Conservation (phyloP, 2,888 invertebrate genomes). For the Dinocampus coccinellae region DNA sequence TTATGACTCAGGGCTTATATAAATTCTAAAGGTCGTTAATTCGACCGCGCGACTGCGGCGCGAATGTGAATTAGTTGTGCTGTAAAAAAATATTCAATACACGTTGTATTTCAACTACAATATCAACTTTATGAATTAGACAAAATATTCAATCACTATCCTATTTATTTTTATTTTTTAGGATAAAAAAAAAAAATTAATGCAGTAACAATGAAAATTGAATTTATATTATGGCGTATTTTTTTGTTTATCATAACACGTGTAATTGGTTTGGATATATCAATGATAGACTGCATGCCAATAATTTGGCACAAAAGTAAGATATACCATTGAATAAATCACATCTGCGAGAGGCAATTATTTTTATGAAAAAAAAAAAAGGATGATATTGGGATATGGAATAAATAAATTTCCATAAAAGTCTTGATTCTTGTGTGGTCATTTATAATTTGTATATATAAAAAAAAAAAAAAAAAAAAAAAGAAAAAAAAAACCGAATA, state of each 20-base stretch:
- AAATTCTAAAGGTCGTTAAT: constrained; percentile 11
- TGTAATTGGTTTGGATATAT: background rate
- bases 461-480: background rate
- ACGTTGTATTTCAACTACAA: background rate
- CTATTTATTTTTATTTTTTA: background rate
- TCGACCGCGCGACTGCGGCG: constrained; percentile 1
- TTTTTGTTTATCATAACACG: background rate
- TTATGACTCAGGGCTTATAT: constrained; percentile 1
- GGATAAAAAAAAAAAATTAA: too few relatives aligned
- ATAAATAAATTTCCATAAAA: background rate
- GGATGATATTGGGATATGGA: background rate
- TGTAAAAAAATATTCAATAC: background rate
- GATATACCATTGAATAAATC: background rate
- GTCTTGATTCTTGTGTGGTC: too few relatives aligned
- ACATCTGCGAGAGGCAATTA: background rate
- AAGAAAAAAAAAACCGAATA: background rate
- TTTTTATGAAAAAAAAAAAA: background rate
- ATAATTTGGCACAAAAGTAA: too few relatives aligned
- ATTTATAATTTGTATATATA: background rate
- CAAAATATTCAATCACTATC: background rate
- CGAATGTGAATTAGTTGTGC: constrained; percentile 8
- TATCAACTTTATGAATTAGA: background rate
- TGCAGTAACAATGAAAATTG: too few relatives aligned
- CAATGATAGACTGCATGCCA: background rate
- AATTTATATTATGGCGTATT: too few relatives aligned